Evolutionary conservation across 2,797 vertebrate species (phyloP).

Genomic region (Eulemur rubriventer): DNA sequence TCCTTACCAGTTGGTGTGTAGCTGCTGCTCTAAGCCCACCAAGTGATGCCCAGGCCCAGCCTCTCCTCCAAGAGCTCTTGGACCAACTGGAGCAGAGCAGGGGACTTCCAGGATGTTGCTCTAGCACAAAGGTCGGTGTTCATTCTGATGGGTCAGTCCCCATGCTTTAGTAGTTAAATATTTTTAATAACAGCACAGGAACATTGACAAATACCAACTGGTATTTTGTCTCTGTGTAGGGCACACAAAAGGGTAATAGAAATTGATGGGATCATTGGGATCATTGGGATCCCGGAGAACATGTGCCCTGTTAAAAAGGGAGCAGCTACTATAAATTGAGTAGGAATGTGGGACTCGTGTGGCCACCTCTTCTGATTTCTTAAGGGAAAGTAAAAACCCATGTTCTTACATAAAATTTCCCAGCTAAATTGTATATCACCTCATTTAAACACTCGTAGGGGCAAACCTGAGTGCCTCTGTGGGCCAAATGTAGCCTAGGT

Average conservation of each 20-base stretch:
- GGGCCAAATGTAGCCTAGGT: background rate
- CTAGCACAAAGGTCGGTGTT: background rate
- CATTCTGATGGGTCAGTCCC: background rate
- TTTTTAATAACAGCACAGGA: background rate
- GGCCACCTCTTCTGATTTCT: slow-evolving; percentile 7
- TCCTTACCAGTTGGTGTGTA: background rate
- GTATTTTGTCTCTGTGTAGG: background rate
- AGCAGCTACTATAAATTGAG: background rate
- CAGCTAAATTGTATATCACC: background rate
- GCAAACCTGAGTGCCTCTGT: background rate
- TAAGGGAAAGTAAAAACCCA: slow-evolving; percentile 24
- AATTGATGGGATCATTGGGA: background rate
- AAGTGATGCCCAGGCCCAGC: background rate
- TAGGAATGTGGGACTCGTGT: background rate
- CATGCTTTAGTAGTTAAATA: background rate
- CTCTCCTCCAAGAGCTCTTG: background rate
- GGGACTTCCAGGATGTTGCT: background rate
- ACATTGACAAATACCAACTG: background rate
- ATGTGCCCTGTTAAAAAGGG: background rate
- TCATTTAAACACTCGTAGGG: slow-evolving; percentile 9
- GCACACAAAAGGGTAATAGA: background rate
- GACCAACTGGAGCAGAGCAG: background rate
- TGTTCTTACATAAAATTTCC: background rate
- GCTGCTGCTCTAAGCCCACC: background rate
- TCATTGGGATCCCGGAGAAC: background rate